A percentile compares a stretch with the other conserved stretches of the same genome.
Evolutionary conservation across 2,797 vertebrate species (phyloP).

Genomic region (Botia almorhae): DNA sequence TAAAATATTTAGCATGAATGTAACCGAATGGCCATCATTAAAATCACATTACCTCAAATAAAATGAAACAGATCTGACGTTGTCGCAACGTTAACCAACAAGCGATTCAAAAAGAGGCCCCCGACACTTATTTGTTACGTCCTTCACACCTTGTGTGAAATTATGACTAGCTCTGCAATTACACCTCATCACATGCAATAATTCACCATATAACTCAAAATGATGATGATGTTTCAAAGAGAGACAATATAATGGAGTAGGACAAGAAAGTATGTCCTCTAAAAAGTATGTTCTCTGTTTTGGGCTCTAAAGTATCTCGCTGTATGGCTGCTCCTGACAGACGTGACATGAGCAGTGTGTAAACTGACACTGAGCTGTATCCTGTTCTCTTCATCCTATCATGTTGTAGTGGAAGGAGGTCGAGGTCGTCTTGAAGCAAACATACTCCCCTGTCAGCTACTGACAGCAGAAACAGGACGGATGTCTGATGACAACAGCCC

Average conservation of each 20-base stretch:
- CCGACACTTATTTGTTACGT: constrained; percentile 17
- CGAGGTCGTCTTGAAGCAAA: constrained; percentile 61
- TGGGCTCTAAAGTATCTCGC: constrained; percentile 67
- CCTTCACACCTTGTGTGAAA: constrained; percentile 40
- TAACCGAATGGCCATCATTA: constrained; percentile 41
- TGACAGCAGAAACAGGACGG: constrained; percentile 64
- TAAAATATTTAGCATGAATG: constrained; percentile 27
- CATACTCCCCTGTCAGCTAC: constrained; percentile 49
- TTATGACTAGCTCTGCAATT: constrained; percentile 21
- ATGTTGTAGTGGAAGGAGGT: constrained; percentile 68
- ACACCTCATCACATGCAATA: constrained; percentile 29
- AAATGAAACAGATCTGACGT: constrained; percentile 61
- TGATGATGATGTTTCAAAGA: constrained; percentile 32
- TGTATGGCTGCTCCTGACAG: constrained; percentile 68
- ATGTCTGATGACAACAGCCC: constrained; percentile 37
- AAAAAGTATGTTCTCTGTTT: constrained; percentile 47
- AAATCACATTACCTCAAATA: constrained; percentile 44
- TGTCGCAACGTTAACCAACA: constrained; percentile 62
- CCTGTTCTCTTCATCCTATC: constrained; percentile 60
- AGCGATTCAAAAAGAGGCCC: constrained; percentile 37
- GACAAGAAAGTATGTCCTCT: constrained; percentile 56
- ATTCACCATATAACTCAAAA: constrained; percentile 24
- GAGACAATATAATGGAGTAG: constrained; percentile 53
- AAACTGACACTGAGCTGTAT: constrained; percentile 67
- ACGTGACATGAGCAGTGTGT: constrained; percentile 71